phyloP scores from a whole-genome alignment of 1,140 invertebrate genomes.

The Drosophila insularis region DNA sequence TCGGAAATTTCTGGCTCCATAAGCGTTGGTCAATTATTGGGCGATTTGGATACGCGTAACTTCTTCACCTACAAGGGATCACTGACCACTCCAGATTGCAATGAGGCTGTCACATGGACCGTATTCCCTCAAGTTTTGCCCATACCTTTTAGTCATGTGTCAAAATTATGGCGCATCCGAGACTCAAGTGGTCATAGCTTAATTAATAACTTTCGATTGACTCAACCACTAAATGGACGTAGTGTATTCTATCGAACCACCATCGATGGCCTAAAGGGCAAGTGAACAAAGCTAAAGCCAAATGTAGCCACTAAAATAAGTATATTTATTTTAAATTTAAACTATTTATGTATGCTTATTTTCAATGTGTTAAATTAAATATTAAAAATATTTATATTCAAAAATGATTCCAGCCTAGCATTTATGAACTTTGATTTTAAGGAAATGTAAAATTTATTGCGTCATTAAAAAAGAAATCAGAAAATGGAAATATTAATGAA shows the following conservation, averaged over 20 bases:
- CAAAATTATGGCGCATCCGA: slow-evolving; percentile 46
- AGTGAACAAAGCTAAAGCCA: slow-evolving; percentile 9
- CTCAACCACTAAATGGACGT: slow-evolving; percentile 83
- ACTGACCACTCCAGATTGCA: slow-evolving; percentile 94
- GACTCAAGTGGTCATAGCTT: slow-evolving; percentile 42
- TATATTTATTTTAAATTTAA: slow-evolving; percentile 10
- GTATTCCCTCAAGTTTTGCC: slow-evolving; percentile 91
- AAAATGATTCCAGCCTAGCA: no score
- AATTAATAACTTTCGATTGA: slow-evolving; percentile 47
- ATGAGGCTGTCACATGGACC: slow-evolving; percentile 95
- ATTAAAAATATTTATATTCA: neutral
- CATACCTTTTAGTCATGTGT: slow-evolving; percentile 89
- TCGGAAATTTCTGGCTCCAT: slow-evolving; percentile 23
- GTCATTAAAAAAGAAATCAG: no score
- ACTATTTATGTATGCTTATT: slow-evolving; percentile 38
- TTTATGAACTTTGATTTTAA: no score
- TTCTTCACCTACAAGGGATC: slow-evolving; percentile 93
- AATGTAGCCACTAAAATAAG: neutral
- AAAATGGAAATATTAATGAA: no score
- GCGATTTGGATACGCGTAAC: slow-evolving; percentile 83
- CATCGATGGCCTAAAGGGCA: slow-evolving; percentile 26
- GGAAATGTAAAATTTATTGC: no score
- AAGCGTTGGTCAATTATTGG: slow-evolving; percentile 85
- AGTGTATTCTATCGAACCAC: slow-evolving; percentile 83
- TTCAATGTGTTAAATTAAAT: neutral